Evolutionary conservation across 2,888 invertebrate species (phyloP), one percentile per base, ranked within the genome.

Genomic region (Drosophila barbarae): DNA sequence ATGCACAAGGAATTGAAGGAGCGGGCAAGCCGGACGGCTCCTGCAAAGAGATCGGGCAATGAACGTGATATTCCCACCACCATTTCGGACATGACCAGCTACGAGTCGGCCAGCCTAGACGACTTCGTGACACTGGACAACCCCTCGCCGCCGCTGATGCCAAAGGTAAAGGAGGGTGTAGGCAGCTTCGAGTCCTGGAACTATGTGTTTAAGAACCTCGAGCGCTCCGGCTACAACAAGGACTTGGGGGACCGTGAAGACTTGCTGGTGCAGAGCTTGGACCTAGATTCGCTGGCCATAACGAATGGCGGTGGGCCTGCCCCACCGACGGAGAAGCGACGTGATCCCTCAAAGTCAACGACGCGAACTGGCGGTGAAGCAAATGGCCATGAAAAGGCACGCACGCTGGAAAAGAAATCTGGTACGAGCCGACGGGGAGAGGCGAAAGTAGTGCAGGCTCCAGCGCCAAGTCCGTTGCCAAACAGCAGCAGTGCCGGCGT

Each of bases 141-240:
- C 51, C 66, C 69, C 39, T 82, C 86, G 50, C 86, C 86, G 4
- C 84, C 87, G 1, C 71, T 86, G 47, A 84, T 85, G 28, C 86
- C 87, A 74, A 92, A 92, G 23, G 90, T 90, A 64, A 93, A 93
- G 72, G 93, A 93, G 69, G 93, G 92, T 0, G 92, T 93, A 85
- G 93, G 93, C 1, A 93, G 92, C 0, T 93, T 92, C 59, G 95
- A 94, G 73, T 92, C 93, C 53, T 96, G 95, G 95, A 94, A 94
- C 84, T 95, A 94, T 84, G 95, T 95, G 0, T 95, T 93, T 85
- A 92, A 93, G 74, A 94, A 94, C 85, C 89, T 95, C 35, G 94
- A 95, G 61, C 94, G 92, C 74, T 93, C 94, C 77, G 93, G 94
- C 0, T 94, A 94, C 74, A 90, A 90, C 9, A 92, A 91, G 72